Evolutionary conservation across 2,113 vertebrate genomes (phyloP).

Genomic region (Bufo bufo): DNA sequence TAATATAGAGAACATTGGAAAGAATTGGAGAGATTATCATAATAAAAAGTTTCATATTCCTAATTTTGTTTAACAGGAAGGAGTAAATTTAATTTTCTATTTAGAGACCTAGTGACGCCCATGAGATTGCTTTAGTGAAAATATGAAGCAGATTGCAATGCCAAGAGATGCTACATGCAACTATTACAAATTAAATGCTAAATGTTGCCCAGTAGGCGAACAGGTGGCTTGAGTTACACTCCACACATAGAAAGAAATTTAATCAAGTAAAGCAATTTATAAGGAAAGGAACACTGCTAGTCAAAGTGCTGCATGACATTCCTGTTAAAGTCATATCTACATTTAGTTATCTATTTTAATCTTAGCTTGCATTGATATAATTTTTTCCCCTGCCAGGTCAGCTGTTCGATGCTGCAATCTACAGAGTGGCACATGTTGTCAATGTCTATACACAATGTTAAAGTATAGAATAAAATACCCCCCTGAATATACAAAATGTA

Average conservation of each 20-base stretch:
- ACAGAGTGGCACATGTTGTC: not conserved
- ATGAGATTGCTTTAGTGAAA: constrained; percentile 24
- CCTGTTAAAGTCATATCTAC: not conserved
- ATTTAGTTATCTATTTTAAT: not conserved
- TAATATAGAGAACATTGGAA: not conserved
- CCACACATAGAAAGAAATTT: constrained; percentile 17
- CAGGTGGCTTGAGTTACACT: not conserved
- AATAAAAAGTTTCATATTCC: not conserved
- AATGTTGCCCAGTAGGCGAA: constrained; percentile 38
- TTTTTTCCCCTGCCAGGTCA: not conserved
- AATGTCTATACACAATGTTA: not conserved
- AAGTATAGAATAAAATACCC: not conserved
- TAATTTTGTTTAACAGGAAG: not conserved
- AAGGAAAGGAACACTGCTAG: not conserved
- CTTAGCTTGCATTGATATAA: not conserved
- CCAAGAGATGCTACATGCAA: constrained; percentile 30
- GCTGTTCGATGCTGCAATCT: not conserved
- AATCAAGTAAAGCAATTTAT: constrained; percentile 8
- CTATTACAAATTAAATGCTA: constrained; percentile 42
- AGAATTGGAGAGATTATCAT: not conserved
- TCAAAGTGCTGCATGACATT: not conserved
- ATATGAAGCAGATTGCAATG: constrained; percentile 48
- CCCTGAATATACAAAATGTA: not conserved
- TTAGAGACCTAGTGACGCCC: not conserved
- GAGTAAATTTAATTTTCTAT: not conserved